These are phyloP conservation scores for Oreonectes daqikongensis DNA, from an alignment of 2,797 vertebrate species.

Conservation along the genomic window DNA sequence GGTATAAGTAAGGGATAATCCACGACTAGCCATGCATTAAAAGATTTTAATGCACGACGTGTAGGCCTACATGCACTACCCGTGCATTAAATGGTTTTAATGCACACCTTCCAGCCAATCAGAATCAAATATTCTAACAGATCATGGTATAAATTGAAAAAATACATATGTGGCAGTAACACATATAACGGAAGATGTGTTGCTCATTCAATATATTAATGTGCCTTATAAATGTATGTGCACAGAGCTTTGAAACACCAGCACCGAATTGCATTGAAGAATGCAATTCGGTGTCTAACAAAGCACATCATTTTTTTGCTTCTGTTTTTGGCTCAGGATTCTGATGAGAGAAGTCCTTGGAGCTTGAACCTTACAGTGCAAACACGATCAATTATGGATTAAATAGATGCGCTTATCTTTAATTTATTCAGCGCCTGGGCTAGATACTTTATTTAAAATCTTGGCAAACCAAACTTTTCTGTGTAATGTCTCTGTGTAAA, in stretches of 20 bases:
- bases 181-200: constrained; percentile 36
- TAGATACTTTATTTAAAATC: constrained; percentile 5
- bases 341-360: constrained; percentile 6
- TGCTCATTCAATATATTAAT: constrained; percentile 39
- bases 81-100: too few relatives aligned
- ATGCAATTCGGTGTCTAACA: constrained; percentile 15
- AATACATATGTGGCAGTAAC: constrained; percentile 28
- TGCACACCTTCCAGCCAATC: too few relatives aligned
- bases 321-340: background rate
- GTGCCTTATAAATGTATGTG: background rate
- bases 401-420: constrained; percentile 31
- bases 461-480: background rate
- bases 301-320: background rate
- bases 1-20: too few relatives aligned
- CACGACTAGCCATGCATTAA: too few relatives aligned
- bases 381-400: constrained; percentile 33
- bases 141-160: too few relatives aligned
- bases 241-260: constrained; percentile 18
- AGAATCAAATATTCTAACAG: too few relatives aligned
- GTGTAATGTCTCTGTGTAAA: background rate
- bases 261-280: constrained; percentile 1
- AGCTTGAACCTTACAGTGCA: constrained; percentile 28
- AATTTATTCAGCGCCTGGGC: constrained; percentile 28
- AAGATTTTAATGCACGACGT: too few relatives aligned
- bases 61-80: too few relatives aligned